These are phyloP conservation scores for Malacoraja senta DNA, from an alignment of 2,797 vertebrate genomes.

Conservation along the genomic window DNA sequence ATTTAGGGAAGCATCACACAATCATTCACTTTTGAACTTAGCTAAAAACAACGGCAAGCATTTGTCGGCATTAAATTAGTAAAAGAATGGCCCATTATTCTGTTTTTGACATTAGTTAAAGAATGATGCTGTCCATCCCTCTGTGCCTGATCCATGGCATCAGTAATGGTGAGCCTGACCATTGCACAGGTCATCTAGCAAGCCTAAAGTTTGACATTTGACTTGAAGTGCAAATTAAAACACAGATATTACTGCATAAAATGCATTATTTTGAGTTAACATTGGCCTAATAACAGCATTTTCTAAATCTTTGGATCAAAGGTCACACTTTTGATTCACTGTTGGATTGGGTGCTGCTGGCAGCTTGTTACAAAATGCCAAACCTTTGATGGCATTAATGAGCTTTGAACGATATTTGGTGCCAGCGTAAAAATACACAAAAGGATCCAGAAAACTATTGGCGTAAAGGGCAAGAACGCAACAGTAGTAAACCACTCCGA, in stretches of 20 bases:
- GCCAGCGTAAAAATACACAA: constrained; percentile 11
- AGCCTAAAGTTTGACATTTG: background rate
- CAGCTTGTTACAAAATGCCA: background rate
- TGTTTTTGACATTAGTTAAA: background rate
- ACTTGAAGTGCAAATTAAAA: background rate
- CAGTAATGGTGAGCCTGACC: background rate
- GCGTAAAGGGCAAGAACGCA: background rate
- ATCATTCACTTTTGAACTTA: background rate
- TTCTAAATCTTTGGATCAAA: background rate
- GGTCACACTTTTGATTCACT: background rate
- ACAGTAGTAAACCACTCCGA: background rate
- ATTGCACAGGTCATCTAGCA: background rate
- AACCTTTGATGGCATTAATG: background rate
- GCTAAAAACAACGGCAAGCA: background rate
- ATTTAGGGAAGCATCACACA: background rate
- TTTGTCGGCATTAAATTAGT: background rate
- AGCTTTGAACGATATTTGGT: constrained; percentile 1
- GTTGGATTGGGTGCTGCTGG: background rate
- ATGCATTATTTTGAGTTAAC: background rate
- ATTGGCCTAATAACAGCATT: background rate
- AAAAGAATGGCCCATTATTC: background rate
- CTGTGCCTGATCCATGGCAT: background rate
- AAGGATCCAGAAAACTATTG: background rate
- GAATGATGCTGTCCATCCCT: background rate
- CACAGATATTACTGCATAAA: background rate